Evolutionary conservation across 2,113 vertebrate genomes (phyloP), one percentile per base, ranked within the genome.

Genomic region (Heterochromis multidens): DNA sequence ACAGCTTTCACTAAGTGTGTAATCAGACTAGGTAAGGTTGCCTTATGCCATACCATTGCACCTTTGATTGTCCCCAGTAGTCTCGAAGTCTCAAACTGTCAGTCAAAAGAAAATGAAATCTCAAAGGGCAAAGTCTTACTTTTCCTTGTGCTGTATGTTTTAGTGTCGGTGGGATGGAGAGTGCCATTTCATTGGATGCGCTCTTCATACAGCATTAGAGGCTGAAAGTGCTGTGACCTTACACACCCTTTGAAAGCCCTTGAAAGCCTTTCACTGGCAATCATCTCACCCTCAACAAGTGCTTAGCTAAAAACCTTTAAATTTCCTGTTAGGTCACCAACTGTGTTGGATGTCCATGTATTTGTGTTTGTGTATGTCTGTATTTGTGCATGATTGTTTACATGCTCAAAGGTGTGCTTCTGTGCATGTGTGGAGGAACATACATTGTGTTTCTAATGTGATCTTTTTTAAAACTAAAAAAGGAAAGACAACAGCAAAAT

Each of bases 211-310:
- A 80, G 77, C 87, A 89, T 90, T 88, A 86, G 72, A 88, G 77
- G 33, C 72, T 84, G 54, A 90, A 86, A 88, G 81, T 37, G 16
- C 29, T 72, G 59, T 77, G 59, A 91, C 88, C 87, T 83, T 70
- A 82, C 80, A 27, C 77, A 79, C 59, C 29, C 65, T 49, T 46
- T 82, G 13, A 65, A 79, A 81, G 63, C 87, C 82, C 67, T 65
- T 37, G 40, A 93, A 92, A 92, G 79, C 87, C 80, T 82, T 91
- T 88, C n/a, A 92, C 27, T 52, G 16, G 59, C 81, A 90, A 86
- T 90, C 87, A 82, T 59, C 79, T 80, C 33, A 4, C 74, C 63
- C 52, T 63, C 19, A 2, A 85, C 87, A 87, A 88, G 83, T 77
- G 81, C 37, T 70, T 33, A 35, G 54, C n/a, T 91, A 46, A 89